Base-by-base conservation (phyloP, 2,113 vertebrate genomes). In the Mionectes macconnelli region DNA sequence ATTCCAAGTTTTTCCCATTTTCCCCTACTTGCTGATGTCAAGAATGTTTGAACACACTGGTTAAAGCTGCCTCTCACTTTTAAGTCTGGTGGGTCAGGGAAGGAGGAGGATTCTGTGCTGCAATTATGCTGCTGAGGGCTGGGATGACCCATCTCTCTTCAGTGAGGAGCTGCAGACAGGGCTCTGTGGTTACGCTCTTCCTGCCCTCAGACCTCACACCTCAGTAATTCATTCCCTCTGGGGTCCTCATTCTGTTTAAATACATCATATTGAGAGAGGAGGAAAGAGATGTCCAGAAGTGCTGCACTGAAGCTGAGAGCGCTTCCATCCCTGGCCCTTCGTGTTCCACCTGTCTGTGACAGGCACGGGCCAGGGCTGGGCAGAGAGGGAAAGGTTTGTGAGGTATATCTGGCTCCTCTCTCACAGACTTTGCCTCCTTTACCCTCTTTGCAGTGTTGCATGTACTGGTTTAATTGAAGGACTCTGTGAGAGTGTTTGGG, bases 361-460 rank as follows among this genome's bases (percentile, higher is more conserved):
- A 23, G 45, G 45, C 31, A 15, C 0, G 1, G 66, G 33, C 2
- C 60, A 12, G 59, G 30, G 45, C 37, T 24, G 16, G 40, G 33
- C 72, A 77, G 55, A 49, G 31, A 52, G 47, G 40, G 64, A 12
- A 37, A 16, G 35, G 4, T 14, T 35, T 44, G 13, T 9, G 30
- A 40, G 31, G 6, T 33, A 59, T 40, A 39, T 10, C 9, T 8
- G 9, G 55, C 4, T 0, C 45, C 63, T 67, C 8, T 0, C 37
- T 31, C 27, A 14, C 10, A 30, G 20, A 6, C 33, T 42, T 0
- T 1, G 7, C 13, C 3, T 0, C 10, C 1, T 52, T 50, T 72
- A 2, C 39, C 39, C n/a, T 45, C 12, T 21, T 45, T 40, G 37
- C 50, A 17, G 60, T 19, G 44, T 10, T 15, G 22, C 14, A 2